phyloP scores from a whole-genome alignment of 2,888 invertebrate genomes.

The Meteorus cinctellus region DNA sequence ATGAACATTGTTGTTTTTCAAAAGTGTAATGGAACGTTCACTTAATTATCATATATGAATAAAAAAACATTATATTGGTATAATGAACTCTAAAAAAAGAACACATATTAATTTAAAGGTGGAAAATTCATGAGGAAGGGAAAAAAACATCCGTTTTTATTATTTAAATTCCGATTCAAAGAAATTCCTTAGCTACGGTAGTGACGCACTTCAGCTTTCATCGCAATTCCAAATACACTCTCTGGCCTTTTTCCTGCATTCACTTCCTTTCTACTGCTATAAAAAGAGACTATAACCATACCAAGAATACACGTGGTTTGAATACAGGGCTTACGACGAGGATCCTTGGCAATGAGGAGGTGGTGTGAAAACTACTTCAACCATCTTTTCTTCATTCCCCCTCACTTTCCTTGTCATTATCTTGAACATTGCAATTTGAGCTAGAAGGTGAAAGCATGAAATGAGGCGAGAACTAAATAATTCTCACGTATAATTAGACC shows the following conservation, averaged over 20 bases:
- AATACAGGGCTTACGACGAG: conserved; percentile 11
- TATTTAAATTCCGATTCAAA: neutral
- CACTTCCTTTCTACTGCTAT: conserved; percentile 20
- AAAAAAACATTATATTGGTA: neutral
- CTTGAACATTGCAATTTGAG: conserved; percentile 34
- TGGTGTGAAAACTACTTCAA: conserved; percentile 35
- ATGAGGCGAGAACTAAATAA: conserved; percentile 12
- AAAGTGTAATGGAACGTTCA: neutral
- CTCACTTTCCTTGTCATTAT: conserved; percentile 18
- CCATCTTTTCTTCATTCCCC: conserved; percentile 15
- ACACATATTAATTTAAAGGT: neutral
- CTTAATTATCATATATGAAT: neutral
- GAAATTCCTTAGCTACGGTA: conserved; percentile 1
- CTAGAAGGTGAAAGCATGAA: neutral
- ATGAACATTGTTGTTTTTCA: conserved; percentile 21
- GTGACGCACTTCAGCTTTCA: conserved; percentile 20
- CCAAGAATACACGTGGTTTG: conserved; percentile 15
- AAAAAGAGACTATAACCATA: conserved; percentile 27
- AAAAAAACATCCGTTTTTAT: neutral
- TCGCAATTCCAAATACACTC: conserved; percentile 8
- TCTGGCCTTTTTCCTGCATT: conserved; percentile 21
- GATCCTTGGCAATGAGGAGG: conserved; percentile 11
- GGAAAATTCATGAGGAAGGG: too few relatives aligned
- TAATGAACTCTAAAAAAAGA: neutral
- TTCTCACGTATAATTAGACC: conserved; percentile 28